These are phyloP conservation scores for Colletes collaris DNA, from an alignment of 2,888 invertebrate species.

Conservation along the genomic window DNA sequence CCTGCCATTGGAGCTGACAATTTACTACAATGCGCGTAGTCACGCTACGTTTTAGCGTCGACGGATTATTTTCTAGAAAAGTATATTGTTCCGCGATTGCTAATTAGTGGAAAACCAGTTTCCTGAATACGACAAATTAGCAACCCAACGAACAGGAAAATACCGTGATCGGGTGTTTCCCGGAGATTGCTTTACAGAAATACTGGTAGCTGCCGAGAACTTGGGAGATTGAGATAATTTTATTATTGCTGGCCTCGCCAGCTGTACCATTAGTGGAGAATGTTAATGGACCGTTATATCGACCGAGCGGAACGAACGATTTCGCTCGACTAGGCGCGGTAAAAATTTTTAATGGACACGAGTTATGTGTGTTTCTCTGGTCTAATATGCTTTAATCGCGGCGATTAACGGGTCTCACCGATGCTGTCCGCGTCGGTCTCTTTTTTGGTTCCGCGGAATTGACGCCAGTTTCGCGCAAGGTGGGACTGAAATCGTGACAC, in stretches of 20 bases:
- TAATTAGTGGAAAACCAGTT: conserved; percentile 42
- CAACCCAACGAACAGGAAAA: conserved; percentile 39
- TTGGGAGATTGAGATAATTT: conserved; percentile 68
- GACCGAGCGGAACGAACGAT: conserved; percentile 66
- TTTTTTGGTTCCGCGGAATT: conserved; percentile 28
- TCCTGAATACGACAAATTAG: conserved; percentile 54
- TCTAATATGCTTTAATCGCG: conserved; percentile 55
- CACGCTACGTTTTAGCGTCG: too few relatives aligned
- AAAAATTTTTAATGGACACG: conserved; percentile 65
- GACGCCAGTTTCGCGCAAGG: conserved; percentile 18
- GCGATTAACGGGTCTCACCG: conserved; percentile 46
- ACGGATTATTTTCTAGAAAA: neutral
- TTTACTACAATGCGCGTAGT: too few relatives aligned
- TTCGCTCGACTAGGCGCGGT: conserved; percentile 48
- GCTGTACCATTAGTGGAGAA: conserved; percentile 62
- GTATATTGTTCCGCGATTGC: neutral
- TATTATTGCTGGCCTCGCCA: conserved; percentile 56
- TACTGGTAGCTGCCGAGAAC: conserved; percentile 57
- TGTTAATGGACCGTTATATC: conserved; percentile 65
- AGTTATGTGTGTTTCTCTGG: conserved; percentile 54
- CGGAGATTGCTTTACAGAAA: conserved; percentile 41
- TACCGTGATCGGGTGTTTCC: conserved; percentile 31
- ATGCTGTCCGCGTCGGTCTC: conserved; percentile 24
- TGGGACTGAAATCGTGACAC: neutral
- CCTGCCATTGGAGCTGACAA: too few relatives aligned